phyloP scores from a whole-genome alignment of 2,888 invertebrate species.

The Agrypnus murinus region DNA sequence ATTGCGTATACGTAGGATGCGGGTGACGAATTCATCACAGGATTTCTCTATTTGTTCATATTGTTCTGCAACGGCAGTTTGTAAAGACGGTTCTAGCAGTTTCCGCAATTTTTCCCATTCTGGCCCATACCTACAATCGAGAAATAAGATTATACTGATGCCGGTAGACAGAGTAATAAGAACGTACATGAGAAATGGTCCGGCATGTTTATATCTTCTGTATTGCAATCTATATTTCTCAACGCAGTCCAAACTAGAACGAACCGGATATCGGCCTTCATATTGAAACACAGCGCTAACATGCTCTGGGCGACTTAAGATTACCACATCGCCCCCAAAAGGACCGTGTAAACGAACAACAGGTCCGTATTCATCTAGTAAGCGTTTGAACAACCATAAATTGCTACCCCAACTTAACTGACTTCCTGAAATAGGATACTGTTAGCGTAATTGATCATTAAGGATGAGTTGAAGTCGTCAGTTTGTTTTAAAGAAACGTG shows the following conservation, averaged over 20 bases:
- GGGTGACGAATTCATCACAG: constrained; percentile 70
- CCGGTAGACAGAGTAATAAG: not conserved
- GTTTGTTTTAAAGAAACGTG: too few species aligned
- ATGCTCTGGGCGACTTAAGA: constrained; percentile 79
- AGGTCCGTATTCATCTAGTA: constrained; percentile 77
- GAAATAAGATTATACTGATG: constrained; percentile 9
- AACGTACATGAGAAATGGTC: constrained; percentile 75
- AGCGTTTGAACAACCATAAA: constrained; percentile 69
- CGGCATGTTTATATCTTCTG: constrained; percentile 74
- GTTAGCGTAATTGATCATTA: not conserved
- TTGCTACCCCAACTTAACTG: constrained; percentile 71
- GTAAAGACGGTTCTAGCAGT: constrained; percentile 72
- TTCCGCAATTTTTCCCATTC: constrained; percentile 77
- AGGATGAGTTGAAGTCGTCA: too few species aligned
- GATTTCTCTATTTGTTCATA: constrained; percentile 67
- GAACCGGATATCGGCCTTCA: constrained; percentile 76
- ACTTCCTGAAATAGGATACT: constrained; percentile 62
- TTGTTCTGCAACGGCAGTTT: constrained; percentile 69
- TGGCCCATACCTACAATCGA: constrained; percentile 72
- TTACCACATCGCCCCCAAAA: constrained; percentile 77
- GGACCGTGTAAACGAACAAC: constrained; percentile 80
- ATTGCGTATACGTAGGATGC: constrained; percentile 75
- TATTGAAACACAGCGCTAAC: constrained; percentile 77
- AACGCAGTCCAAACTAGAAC: constrained; percentile 78
- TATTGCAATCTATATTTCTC: constrained; percentile 78